phyloP scores from a whole-genome alignment of 2,113 vertebrate genomes.

The Dolichotis patagonum region DNA sequence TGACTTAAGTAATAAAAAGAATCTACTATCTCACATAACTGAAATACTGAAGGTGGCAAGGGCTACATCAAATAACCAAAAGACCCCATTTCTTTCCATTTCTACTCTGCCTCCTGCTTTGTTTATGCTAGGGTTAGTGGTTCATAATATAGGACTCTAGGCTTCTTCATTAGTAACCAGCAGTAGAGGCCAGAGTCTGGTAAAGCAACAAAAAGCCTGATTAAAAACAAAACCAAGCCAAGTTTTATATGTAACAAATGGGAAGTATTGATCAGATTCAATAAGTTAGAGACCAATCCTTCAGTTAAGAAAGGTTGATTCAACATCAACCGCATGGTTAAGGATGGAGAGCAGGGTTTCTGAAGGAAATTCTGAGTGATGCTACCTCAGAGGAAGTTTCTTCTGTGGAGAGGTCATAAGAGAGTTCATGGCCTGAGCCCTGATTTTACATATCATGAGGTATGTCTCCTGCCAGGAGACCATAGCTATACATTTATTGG shows the following conservation, averaged over 20 bases:
- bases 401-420: background rate
- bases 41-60: background rate
- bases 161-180: background rate
- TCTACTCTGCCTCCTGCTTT: background rate
- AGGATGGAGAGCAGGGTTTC: background rate
- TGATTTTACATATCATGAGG: background rate
- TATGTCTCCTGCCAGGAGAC: background rate
- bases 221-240: background rate
- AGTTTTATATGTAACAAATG: background rate
- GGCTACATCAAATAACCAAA: background rate
- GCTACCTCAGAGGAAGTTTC: background rate
- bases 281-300: background rate
- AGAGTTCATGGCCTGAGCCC: background rate
- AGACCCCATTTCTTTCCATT: background rate
- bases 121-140: background rate
- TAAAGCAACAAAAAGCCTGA: background rate
- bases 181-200: background rate
- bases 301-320: background rate
- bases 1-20: background rate
- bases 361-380: background rate
- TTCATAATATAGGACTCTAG: background rate
- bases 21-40: background rate
- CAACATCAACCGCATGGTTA: background rate
- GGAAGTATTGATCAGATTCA: background rate
- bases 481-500: background rate